Conservation (phyloP, 1,140 invertebrate genomes). For the Scaptomyza graminum region DNA sequence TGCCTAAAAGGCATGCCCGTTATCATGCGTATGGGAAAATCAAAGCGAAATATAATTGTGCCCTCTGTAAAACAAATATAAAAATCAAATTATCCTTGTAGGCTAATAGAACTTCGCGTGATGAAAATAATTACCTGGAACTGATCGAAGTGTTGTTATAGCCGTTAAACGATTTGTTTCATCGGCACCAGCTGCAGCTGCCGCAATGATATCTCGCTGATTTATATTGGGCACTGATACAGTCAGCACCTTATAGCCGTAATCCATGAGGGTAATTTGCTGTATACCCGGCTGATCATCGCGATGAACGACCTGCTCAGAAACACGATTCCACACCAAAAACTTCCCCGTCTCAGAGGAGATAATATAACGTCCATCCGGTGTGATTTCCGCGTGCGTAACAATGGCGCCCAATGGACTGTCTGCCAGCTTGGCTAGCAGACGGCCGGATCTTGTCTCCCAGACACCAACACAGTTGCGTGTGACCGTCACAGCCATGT, state of each 20-base stretch:
- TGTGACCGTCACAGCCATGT: conserved; percentile 94
- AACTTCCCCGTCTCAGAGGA: conserved; percentile 97
- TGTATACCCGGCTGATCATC: conserved; percentile 93
- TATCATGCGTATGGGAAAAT: conserved; percentile 89
- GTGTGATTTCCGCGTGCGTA: conserved; percentile 95
- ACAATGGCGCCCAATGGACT: conserved; percentile 97
- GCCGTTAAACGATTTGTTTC: conserved; percentile 87
- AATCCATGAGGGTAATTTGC: conserved; percentile 93
- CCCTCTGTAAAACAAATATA: conserved; percentile 86
- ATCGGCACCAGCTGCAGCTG: conserved; percentile 55
- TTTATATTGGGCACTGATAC: conserved; percentile 88
- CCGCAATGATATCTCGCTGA: conserved; percentile 83
- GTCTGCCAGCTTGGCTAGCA: conserved; percentile 94
- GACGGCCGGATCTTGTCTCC: conserved; percentile 94
- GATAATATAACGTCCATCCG: conserved; percentile 92
- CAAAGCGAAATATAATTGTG: conserved; percentile 90
- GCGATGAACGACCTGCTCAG: conserved; percentile 92
- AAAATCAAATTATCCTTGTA: not conserved
- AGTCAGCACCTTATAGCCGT: conserved; percentile 92
- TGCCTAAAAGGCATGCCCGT: conserved; percentile 88
- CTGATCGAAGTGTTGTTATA: conserved; percentile 87
- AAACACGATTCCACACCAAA: conserved; percentile 95
- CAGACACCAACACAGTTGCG: conserved; percentile 97
- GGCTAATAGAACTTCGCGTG: no score
- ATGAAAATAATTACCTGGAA: conserved; percentile 86